These are phyloP conservation scores for Zenarchopterus dispar DNA, from an alignment of 2,797 vertebrate genomes.

Conservation along the genomic window DNA sequence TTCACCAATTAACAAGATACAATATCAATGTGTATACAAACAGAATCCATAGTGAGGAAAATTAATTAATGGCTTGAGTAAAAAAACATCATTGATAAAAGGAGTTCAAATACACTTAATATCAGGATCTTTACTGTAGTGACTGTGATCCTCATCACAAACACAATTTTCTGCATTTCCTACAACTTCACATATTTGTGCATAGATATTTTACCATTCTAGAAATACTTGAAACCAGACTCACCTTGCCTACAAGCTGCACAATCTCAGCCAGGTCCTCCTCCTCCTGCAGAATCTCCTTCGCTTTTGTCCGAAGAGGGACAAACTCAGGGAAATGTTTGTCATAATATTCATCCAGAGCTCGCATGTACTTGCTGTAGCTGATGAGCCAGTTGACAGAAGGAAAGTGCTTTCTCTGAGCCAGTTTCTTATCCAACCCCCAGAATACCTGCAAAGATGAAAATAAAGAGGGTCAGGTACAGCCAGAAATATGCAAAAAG, in stretches of 20 bases:
- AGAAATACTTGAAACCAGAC: constrained; percentile 11
- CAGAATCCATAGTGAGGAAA: too few species aligned
- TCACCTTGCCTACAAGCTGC: constrained; percentile 97
- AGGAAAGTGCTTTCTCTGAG: constrained; percentile 97
- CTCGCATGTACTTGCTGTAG: constrained; percentile 97
- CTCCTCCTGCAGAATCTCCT: constrained; percentile 98
- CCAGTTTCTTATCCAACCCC: constrained; percentile 98
- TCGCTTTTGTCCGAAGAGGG: constrained; percentile 95
- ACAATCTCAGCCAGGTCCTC: constrained; percentile 98
- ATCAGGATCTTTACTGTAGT: too few species aligned
- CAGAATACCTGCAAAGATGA: constrained; percentile 88
- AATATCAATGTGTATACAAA: too few species aligned
- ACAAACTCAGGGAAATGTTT: constrained; percentile 97
- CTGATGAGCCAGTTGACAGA: constrained; percentile 99
- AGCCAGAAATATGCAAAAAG: neutral
- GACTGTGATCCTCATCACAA: too few species aligned
- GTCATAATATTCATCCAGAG: constrained; percentile 96
- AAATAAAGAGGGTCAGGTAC: neutral
- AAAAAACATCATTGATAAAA: too few species aligned
- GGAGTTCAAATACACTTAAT: too few species aligned
- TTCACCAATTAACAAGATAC: too few species aligned
- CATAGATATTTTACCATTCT: neutral
- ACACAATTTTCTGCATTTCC: too few species aligned
- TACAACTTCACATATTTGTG: too few species aligned
- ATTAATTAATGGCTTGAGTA: too few species aligned